A percentile compares a stretch with the other conserved stretches of the same genome.
Conservation (phyloP, 1,140 invertebrate species). For the Pseudachorutes palmiensis region DNA sequence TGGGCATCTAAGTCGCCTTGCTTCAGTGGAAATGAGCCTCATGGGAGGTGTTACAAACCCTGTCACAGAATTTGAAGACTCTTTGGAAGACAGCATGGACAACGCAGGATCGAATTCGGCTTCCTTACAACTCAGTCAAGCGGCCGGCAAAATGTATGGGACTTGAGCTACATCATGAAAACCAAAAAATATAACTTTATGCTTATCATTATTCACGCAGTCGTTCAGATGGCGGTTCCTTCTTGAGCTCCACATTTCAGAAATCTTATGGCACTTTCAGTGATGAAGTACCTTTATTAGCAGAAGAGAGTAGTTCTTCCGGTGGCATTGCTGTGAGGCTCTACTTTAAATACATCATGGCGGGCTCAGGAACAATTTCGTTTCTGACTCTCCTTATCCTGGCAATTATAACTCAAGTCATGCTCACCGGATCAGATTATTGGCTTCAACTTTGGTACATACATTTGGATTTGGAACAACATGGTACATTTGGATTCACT, state of each 20-base stretch:
- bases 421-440: conserved; percentile 13
- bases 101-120: too few relatives aligned
- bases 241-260: not conserved
- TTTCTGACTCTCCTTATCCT: conserved; percentile 4
- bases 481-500: not conserved
- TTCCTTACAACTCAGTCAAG: not conserved
- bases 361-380: not conserved
- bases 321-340: not conserved
- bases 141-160: not conserved
- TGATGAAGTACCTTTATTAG: not conserved
- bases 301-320: not conserved
- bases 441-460: conserved; percentile 20
- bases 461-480: not conserved
- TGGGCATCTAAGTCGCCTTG: not conserved
- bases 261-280: not conserved
- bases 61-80: not conserved
- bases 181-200: not conserved
- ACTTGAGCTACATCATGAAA: not conserved
- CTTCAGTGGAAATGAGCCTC: not conserved
- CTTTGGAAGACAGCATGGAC: not conserved
- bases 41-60: not conserved
- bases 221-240: not conserved
- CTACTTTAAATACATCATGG: conserved; percentile 19
- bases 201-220: not conserved
- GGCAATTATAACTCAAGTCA: conserved; percentile 3